Evolutionary conservation across 2,113 vertebrate species (phyloP).

Genomic region (Pomatostomus ruficeps): DNA sequence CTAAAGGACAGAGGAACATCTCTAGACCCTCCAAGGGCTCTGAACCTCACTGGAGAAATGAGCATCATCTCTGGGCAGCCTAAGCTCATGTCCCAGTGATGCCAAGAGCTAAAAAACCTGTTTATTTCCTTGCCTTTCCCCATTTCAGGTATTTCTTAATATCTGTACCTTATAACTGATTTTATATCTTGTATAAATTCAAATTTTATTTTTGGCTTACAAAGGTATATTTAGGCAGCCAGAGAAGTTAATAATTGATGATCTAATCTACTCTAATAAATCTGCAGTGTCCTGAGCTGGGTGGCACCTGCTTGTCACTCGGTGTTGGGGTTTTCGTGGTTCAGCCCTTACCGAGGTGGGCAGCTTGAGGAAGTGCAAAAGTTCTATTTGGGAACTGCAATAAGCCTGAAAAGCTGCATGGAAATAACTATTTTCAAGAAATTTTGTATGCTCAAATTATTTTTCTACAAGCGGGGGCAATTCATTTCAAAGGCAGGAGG

Average conservation of each 20-base stretch:
- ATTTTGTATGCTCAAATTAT: neutral
- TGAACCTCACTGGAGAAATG: neutral
- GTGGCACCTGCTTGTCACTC: neutral
- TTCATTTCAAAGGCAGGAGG: neutral
- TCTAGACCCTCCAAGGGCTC: neutral
- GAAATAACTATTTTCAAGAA: neutral
- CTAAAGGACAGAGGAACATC: neutral
- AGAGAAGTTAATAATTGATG: neutral
- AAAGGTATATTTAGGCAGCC: neutral
- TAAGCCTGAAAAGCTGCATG: neutral
- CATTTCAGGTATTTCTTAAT: neutral
- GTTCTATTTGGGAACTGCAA: neutral
- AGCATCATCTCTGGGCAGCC: neutral
- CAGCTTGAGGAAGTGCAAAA: neutral
- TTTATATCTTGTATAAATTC: neutral
- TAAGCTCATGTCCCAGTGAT: neutral
- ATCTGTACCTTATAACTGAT: neutral
- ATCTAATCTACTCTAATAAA: neutral
- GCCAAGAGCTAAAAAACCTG: neutral
- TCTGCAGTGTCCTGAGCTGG: neutral
- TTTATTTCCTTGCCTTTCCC: neutral
- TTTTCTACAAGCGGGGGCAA: neutral
- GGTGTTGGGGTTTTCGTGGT: neutral
- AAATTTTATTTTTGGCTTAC: neutral
- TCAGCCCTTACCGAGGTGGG: neutral